phyloP scores from a whole-genome alignment of 2,113 vertebrate genomes.

The Paraplagusia blochii region DNA sequence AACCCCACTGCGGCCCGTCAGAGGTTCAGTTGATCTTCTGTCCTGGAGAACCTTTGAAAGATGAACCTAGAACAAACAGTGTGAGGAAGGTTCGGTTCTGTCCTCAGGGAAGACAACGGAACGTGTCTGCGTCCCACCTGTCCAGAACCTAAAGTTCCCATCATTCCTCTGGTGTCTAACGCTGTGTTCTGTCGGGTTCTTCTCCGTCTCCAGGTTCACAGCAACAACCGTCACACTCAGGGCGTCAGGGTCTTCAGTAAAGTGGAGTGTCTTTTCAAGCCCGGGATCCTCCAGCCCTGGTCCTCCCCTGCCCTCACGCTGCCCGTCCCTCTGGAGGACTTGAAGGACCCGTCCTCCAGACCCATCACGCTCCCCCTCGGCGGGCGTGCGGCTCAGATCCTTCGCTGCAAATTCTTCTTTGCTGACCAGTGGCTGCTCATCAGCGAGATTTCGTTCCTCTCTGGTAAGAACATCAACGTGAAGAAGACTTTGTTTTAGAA shows the following conservation, averaged over 20 bases:
- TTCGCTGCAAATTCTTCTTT: constrained; percentile 88
- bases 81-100: constrained; percentile 15
- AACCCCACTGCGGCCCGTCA: constrained; percentile 28
- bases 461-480: constrained; percentile 70
- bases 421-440: constrained; percentile 87
- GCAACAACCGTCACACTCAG: constrained; percentile 88
- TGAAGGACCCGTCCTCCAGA: constrained; percentile 84
- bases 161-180: constrained; percentile 2
- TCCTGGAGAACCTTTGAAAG: constrained; percentile 15
- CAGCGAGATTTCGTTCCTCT: constrained; percentile 89
- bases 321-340: constrained; percentile 74
- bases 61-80: neutral
- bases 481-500: too few relatives aligned
- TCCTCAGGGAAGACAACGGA: constrained; percentile 22
- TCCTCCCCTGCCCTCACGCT: constrained; percentile 71
- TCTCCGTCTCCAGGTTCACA: constrained; percentile 80
- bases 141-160: too few relatives aligned
- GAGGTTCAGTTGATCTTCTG: constrained; percentile 31
- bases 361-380: constrained; percentile 79
- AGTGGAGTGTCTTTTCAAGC: constrained; percentile 85
- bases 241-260: constrained; percentile 84
- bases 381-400: constrained; percentile 74
- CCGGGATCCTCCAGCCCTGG: constrained; percentile 79
- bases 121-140: too few relatives aligned
- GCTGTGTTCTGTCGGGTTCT: constrained; percentile 1